Percentiles rank a stretch among this genome's conserved stretches.
Conservation (phyloP, 2,888 invertebrate genomes). For the Lycophotia porphyrea region DNA sequence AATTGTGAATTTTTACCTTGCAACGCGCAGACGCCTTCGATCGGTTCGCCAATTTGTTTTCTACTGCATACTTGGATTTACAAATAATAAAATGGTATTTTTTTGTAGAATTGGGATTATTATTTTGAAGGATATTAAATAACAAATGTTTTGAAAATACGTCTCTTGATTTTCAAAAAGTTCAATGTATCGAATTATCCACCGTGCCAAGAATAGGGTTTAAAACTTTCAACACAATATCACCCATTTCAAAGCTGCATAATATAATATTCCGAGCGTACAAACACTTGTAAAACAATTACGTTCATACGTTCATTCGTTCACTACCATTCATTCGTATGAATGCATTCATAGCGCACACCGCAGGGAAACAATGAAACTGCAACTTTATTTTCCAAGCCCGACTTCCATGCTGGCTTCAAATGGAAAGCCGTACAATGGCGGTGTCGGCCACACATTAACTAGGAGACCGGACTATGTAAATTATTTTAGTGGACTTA, state of each 20-base stretch:
- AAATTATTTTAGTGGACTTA: slow-evolving; percentile 33
- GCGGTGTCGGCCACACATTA: slow-evolving; percentile 21
- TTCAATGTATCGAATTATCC: too few species aligned
- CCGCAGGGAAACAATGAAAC: slow-evolving; percentile 46
- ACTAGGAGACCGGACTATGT: slow-evolving; percentile 9
- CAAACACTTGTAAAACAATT: slow-evolving; percentile 60
- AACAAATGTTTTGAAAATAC: too few species aligned
- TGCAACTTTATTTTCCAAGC: slow-evolving; percentile 55
- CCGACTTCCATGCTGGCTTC: slow-evolving; percentile 28
- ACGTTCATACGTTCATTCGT: slow-evolving; percentile 50
- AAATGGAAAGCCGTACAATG: slow-evolving; percentile 47
- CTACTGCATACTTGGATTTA: too few species aligned
- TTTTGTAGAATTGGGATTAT: too few species aligned
- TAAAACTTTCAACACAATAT: neutral
- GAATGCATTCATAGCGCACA: slow-evolving; percentile 52
- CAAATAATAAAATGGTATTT: too few species aligned
- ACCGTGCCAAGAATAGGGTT: too few species aligned
- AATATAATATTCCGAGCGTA: slow-evolving; percentile 27
- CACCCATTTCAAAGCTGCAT: slow-evolving; percentile 21
- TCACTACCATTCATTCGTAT: slow-evolving; percentile 48
- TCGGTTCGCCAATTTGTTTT: too few species aligned
- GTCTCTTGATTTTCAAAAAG: too few species aligned
- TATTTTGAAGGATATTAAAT: too few species aligned
- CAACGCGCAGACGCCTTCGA: too few species aligned
- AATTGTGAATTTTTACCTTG: too few species aligned